phyloP scores from a whole-genome alignment of 2,888 invertebrate genomes.

The Athripsodes cinereus region DNA sequence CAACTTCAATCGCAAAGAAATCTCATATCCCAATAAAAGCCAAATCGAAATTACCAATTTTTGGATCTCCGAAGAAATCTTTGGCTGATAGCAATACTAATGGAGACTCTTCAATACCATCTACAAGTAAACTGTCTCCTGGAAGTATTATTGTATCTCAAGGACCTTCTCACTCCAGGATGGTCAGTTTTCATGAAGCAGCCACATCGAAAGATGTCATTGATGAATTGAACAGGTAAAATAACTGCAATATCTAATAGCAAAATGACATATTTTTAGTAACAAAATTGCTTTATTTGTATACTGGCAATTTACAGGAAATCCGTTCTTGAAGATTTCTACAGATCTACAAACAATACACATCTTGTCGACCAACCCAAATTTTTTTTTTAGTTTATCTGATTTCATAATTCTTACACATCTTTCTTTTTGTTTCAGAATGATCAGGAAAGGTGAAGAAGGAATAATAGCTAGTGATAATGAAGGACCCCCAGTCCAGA shows the following conservation, averaged over 20 bases:
- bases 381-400: too few relatives aligned
- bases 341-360: too few relatives aligned
- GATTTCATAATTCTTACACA: too few relatives aligned
- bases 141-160: slow-evolving; percentile 46
- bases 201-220: slow-evolving; percentile 72
- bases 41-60: slow-evolving; percentile 41
- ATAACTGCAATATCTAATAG: too few relatives aligned
- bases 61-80: slow-evolving; percentile 3
- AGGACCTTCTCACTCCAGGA: slow-evolving; percentile 48
- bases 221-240: slow-evolving; percentile 60
- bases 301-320: too few relatives aligned
- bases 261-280: too few relatives aligned
- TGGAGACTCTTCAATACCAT: slow-evolving; percentile 13
- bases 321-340: too few relatives aligned
- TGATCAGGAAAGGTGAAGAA: slow-evolving; percentile 54
- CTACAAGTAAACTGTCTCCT: slow-evolving; percentile 28
- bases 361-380: too few relatives aligned
- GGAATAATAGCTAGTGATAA: slow-evolving; percentile 31
- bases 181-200: slow-evolving; percentile 64
- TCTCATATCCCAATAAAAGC: slow-evolving; percentile 43
- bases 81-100: not conserved
- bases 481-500: slow-evolving; percentile 29
- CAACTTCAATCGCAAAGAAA: slow-evolving; percentile 45
- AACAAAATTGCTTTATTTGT: too few relatives aligned
- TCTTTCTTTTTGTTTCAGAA: slow-evolving; percentile 31